phyloP scores from a whole-genome alignment of 2,113 vertebrate species.

The Chloroceryle aenea region DNA sequence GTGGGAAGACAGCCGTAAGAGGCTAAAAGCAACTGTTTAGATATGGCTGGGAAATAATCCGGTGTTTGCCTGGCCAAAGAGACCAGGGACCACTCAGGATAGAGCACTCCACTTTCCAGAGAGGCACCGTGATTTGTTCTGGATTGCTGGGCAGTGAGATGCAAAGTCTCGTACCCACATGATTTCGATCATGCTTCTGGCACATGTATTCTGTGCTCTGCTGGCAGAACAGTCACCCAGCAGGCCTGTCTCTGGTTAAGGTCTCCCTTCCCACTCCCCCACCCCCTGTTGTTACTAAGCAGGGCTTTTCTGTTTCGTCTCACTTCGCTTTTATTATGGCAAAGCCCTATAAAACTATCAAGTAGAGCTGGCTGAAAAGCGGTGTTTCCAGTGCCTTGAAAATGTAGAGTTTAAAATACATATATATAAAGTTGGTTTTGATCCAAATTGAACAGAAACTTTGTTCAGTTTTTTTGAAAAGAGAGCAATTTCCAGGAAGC shows the following conservation, averaged over 20 bases:
- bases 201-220: neutral
- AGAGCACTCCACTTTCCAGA: neutral
- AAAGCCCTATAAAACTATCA: conserved; percentile 69
- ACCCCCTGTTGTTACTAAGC: conserved; percentile 56
- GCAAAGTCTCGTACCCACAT: neutral
- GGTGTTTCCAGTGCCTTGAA: conserved; percentile 54
- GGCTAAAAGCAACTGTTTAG: conserved; percentile 9
- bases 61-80: neutral
- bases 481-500: conserved; percentile 59
- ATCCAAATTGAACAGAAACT: conserved; percentile 46
- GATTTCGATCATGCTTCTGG: neutral
- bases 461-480: neutral
- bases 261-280: conserved; percentile 37
- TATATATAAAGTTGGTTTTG: neutral
- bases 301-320: conserved; percentile 66
- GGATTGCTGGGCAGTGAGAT: neutral
- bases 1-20: neutral
- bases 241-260: conserved; percentile 53
- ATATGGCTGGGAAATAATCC: neutral
- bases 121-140: neutral
- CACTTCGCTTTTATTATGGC: conserved; percentile 59
- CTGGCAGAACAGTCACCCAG: conserved; percentile 10
- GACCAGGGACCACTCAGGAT: neutral
- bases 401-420: neutral
- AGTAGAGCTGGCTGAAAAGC: conserved; percentile 56